These are phyloP conservation scores for Sycophila sp. DNA, from an alignment of 1,140 invertebrate species.

Conservation along the genomic window DNA sequence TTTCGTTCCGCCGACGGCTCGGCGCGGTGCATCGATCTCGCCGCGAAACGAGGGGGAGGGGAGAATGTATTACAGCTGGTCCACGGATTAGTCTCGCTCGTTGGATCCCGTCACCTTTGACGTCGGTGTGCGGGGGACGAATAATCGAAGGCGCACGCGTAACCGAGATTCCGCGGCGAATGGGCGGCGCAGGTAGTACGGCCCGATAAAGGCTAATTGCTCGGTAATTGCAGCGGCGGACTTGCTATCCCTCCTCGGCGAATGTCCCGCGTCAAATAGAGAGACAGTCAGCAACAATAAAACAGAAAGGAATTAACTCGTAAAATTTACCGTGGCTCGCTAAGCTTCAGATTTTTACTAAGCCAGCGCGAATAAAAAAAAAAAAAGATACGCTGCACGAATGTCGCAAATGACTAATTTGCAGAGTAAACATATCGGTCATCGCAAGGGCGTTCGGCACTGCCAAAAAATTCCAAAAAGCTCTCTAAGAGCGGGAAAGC, in stretches of 20 bases:
- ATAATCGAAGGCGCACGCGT: no score
- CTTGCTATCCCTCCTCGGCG: no score
- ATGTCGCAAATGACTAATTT: constrained; percentile 16
- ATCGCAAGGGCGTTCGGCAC: constrained; percentile 27
- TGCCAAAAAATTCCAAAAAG: constrained; percentile 30
- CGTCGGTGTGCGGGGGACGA: no score
- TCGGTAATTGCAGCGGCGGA: no score
- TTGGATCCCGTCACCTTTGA: no score
- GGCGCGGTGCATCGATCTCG: constrained; percentile 1
- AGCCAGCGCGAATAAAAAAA: neutral
- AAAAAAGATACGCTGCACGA: neutral
- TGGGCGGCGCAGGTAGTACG: no score
- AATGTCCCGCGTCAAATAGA: neutral
- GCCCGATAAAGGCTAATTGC: no score
- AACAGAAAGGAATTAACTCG: constrained; percentile 3
- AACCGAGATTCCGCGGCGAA: no score
- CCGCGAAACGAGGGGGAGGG: no score
- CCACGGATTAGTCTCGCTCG: neutral
- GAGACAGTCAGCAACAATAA: no score
- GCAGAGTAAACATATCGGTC: constrained; percentile 28
- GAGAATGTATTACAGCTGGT: neutral
- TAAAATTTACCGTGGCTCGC: neutral
- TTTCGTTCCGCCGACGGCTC: no score
- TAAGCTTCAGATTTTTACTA: constrained; percentile 11
- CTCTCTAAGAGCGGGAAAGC: neutral